Evolutionary conservation across 2,888 invertebrate species (phyloP).

Genomic region (Morinoia aosen): DNA sequence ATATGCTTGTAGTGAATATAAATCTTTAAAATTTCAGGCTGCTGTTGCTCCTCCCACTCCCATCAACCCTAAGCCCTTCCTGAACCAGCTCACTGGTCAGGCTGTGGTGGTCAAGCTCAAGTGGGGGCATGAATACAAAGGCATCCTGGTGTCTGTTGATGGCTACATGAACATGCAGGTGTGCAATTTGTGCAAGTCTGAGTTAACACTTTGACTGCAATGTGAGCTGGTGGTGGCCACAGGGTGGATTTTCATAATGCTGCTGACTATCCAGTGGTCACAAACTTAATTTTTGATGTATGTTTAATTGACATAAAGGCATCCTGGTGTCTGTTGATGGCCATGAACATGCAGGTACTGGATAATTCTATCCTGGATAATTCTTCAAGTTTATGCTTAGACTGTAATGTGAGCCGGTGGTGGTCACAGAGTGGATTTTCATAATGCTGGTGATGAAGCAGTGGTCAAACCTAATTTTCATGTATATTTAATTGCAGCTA

Average conservation of each 20-base stretch:
- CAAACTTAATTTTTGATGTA: no score
- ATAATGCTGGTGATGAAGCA: no score
- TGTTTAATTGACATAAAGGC: conserved; percentile 92
- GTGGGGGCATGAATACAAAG: conserved; percentile 99
- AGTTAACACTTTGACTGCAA: background rate
- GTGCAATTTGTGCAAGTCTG: conserved; percentile 58
- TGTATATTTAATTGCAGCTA: conserved; percentile 77
- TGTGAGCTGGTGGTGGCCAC: background rate
- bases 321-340: conserved; percentile 97
- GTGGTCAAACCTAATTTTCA: no score
- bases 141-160: conserved; percentile 96
- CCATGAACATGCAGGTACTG: conserved; percentile 96
- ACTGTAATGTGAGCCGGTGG: background rate
- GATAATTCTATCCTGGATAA: no score
- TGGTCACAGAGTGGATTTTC: no score
- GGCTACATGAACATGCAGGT: conserved; percentile 97
- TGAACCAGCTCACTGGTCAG: conserved; percentile 98
- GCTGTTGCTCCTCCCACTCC: conserved; percentile 79
- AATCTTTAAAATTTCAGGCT: background rate
- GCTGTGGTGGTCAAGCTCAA: conserved; percentile 97
- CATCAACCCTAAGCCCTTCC: conserved; percentile 98
- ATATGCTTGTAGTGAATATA: no score
- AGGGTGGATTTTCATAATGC: no score
- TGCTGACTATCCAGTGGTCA: no score
- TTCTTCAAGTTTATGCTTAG: background rate